phyloP scores from a whole-genome alignment of 2,113 vertebrate genomes.

The Pithys albifrons region DNA sequence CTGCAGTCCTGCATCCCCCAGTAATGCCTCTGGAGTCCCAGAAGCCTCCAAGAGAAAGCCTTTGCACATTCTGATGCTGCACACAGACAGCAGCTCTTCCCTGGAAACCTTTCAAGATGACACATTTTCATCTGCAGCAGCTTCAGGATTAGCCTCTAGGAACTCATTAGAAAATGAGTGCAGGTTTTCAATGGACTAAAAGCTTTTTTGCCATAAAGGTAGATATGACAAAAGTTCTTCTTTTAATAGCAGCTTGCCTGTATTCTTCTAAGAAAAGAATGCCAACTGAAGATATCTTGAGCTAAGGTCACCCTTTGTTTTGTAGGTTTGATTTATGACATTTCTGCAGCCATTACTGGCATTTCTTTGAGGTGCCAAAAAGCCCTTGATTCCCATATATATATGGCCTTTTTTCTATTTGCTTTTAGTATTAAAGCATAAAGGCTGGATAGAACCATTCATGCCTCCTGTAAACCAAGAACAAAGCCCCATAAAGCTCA shows the following conservation, averaged over 20 bases:
- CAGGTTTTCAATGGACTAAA: not conserved
- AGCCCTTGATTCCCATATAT: not conserved
- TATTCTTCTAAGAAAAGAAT: not conserved
- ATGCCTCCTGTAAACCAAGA: conserved; percentile 9
- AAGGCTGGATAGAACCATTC: not conserved
- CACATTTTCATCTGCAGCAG: not conserved
- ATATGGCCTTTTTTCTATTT: conserved; percentile 13
- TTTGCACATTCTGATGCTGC: not conserved
- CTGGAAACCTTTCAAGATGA: not conserved
- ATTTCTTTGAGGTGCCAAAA: not conserved
- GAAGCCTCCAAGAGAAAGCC: not conserved
- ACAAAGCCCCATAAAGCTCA: not conserved
- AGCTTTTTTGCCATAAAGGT: not conserved
- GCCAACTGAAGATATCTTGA: not conserved
- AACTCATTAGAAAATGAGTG: not conserved
- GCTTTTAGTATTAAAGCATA: conserved; percentile 14
- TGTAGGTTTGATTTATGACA: not conserved
- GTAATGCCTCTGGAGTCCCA: fast-evolving
- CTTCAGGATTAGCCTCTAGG: not conserved
- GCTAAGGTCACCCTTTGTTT: conserved; percentile 6
- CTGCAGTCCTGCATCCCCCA: not conserved
- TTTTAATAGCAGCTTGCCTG: not conserved
- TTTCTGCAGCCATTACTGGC: not conserved
- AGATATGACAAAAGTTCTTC: not conserved
- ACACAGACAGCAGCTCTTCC: not conserved